Base-by-base conservation (phyloP, 2,797 vertebrate genomes). In the Myotis planiceps region DNA sequence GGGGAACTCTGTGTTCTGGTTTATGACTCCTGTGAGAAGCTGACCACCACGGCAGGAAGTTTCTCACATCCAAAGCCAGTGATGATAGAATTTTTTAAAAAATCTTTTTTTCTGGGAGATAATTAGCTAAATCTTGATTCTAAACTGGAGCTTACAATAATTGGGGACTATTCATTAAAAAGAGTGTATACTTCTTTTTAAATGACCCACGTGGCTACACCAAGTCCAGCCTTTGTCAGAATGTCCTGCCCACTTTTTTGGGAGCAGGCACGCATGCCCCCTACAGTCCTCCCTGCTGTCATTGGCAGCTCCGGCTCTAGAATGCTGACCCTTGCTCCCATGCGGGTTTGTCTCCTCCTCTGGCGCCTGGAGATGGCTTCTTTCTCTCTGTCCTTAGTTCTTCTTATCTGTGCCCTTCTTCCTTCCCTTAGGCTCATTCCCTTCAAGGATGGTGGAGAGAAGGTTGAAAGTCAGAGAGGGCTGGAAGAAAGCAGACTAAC, bases 81-180 rank as follows among this genome's bases (percentile, higher is more conserved):
- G 32, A 32, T 10, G 0, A 45, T n/a, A 47, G 58, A 88, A 53
- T 83, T 15, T 12, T 65, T 55, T 8, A 9, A 23, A 29, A 45
- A 45, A 45, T 45, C 45, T 45, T 78, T 0, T 75, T 63, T 66
- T 4, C 58, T 76, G n/a, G 37, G 92, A 95, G 47, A 58, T 42
- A 88, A 55, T 51, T 86, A 32, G 19, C 42, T 89, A 76, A 63
- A 89, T 74, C 63, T 90, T 93, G 34, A 71, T 66, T 78, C 55
- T 88, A 87, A 78, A 32, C 34, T 83, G 2, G 27, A 79, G 25
- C 69, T 88, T 78, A 69, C 5, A 65, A 32, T 83, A 71, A 86
- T 18, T 75, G 42, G 32, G 25, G 84, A 85, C 32, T 9, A 13
- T 63, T 79, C 10, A 9, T 39, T 53, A 55, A 71, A 88, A 83